These are phyloP conservation scores for Mus spicilegus DNA, from an alignment of 2,113 vertebrate species.

Conservation along the genomic window DNA sequence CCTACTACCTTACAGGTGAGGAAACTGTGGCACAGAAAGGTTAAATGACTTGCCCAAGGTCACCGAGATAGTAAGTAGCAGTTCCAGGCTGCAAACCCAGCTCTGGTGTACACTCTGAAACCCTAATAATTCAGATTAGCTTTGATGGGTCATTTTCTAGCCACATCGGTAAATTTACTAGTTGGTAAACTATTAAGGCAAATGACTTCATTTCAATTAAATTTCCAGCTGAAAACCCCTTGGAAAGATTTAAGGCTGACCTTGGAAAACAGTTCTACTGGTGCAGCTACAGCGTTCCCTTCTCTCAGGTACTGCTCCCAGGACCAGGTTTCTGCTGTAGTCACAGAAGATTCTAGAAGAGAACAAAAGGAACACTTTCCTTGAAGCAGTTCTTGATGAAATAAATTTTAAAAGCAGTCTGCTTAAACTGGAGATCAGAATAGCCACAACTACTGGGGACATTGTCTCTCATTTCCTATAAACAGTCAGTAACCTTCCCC, in stretches of 20 bases:
- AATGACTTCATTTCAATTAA: not conserved
- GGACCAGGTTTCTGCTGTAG: not conserved
- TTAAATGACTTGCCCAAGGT: not conserved
- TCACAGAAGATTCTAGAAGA: not conserved
- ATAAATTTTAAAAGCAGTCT: not conserved
- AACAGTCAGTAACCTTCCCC: not conserved
- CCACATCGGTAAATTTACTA: not conserved
- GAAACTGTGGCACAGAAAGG: not conserved
- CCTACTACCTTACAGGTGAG: not conserved
- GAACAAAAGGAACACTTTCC: conserved; percentile 30
- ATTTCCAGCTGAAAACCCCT: not conserved
- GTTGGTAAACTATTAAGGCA: not conserved
- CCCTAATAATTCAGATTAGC: not conserved
- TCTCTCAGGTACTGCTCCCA: conserved; percentile 65
- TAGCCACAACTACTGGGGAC: not conserved
- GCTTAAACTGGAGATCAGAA: not conserved
- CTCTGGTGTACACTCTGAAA: not conserved
- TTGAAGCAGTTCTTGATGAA: not conserved
- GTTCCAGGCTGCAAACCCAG: not conserved
- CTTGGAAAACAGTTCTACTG: conserved; percentile 66
- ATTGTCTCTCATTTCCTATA: not conserved
- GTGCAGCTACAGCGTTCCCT: conserved; percentile 14
- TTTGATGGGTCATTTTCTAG: not conserved
- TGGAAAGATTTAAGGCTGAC: conserved; percentile 27
- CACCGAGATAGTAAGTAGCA: not conserved